Evolutionary conservation across 2,888 invertebrate species (phyloP), one percentile per base, ranked within the genome.

Genomic region (Mystacides longicornis): DNA sequence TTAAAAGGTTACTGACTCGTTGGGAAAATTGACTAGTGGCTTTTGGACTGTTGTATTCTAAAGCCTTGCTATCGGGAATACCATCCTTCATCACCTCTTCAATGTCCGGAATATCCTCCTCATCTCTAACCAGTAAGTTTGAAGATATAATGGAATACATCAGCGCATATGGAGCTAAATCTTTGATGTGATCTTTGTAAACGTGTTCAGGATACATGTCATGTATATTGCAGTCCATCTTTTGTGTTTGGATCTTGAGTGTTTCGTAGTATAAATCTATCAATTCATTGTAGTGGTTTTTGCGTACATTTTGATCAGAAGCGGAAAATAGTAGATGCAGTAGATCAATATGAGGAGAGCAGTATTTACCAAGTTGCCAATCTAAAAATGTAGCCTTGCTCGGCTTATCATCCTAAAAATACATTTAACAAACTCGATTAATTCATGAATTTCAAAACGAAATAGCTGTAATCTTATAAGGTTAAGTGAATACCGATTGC

Each of bases 341-440:
- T 2, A 58, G 14, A 19, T 58, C 58, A 18, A 53, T 45, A 19
- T 55, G 16, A 1, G 58, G 58, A 18, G 58, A 55, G 31, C 43
- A 50, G 47, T 55, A 50, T 18, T 48, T 52, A 21, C 50, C 37
- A 52, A 58, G 27, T 33, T 58, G 58, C 58, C 58, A 58, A 23
- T 58, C 58, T 2, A 58, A 51, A 20, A 58, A 42, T 18, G 49
- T 42, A 11, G 49, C 14, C 11, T 58, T 55, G n/a, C 20, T 21
- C 14, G 53, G 53, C 7, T 23, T 27, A 3, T 27, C 48, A 23
- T 57, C 22, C 57, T 57, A 46, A 16, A 50, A 31, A 20, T 37
- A 14, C 3, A 7, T n/a, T n/a, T n/a, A n/a, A n/a, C n/a, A n/a
- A n/a, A n/a, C n/a, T n/a, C n/a, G n/a, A n/a, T n/a, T n/a, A n/a